A percentile compares a stretch with the other conserved stretches of the same genome.
phyloP scores from a whole-genome alignment of 2,888 invertebrate genomes.

The Trichacis sp. region DNA sequence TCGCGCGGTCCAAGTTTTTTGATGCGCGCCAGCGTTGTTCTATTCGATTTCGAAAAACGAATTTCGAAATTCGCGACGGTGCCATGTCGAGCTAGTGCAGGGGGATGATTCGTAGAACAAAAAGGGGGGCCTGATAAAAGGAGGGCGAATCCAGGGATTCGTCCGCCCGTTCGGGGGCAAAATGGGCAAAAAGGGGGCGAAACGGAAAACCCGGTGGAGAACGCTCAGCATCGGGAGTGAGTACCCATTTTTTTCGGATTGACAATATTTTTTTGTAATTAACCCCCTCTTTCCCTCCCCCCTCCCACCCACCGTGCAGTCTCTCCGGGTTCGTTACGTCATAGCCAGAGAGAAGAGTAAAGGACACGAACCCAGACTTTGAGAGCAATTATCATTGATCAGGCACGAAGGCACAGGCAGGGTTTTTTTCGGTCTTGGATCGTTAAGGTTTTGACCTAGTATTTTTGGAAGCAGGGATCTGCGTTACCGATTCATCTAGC shows the following conservation, averaged over 20 bases:
- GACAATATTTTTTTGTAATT: not conserved
- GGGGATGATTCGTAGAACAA: not conserved
- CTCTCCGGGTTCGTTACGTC: slow-evolving; percentile 25
- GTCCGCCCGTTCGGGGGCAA: slow-evolving; percentile 30
- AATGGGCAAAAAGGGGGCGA: slow-evolving; percentile 74
- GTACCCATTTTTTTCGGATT: too few relatives aligned
- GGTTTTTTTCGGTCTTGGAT: too few relatives aligned
- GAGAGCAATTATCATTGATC: slow-evolving; percentile 52
- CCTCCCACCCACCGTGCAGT: not conserved
- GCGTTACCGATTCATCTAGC: not conserved
- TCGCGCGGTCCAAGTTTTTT: not conserved
- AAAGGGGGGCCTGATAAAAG: slow-evolving; percentile 6
- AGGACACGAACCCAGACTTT: not conserved
- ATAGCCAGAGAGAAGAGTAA: slow-evolving; percentile 14
- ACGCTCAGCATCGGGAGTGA: slow-evolving; percentile 73
- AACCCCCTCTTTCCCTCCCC: not conserved
- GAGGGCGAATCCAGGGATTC: slow-evolving; percentile 20
- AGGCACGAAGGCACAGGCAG: slow-evolving; percentile 27
- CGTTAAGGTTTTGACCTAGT: not conserved
- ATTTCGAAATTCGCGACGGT: not conserved
- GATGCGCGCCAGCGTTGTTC: slow-evolving; percentile 3
- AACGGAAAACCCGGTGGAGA: slow-evolving; percentile 76
- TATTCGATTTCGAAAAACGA: not conserved
- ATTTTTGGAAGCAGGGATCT: not conserved
- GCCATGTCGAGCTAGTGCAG: not conserved